Percentiles rank a stretch among this genome's conserved stretches.
Conservation (phyloP, 2,888 invertebrate genomes). For the Andrena marginata region DNA sequence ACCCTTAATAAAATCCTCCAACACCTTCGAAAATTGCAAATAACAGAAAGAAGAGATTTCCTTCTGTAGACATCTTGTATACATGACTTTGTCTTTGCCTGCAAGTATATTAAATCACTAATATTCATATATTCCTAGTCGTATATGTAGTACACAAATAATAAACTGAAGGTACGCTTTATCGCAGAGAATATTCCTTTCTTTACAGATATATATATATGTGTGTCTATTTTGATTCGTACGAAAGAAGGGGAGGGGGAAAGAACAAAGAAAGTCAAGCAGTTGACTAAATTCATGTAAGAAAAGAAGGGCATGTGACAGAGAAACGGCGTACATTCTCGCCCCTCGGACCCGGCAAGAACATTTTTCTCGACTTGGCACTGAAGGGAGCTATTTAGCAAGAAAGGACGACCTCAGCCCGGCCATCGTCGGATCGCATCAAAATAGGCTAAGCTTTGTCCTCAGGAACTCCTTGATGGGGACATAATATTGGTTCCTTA, state of each 20-base stretch:
- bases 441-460: conserved; percentile 88
- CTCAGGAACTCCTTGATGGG: conserved; percentile 92
- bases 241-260: neutral
- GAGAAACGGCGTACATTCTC: conserved; percentile 40
- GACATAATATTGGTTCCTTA: conserved; percentile 93
- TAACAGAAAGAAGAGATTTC: conserved; percentile 24
- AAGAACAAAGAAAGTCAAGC: conserved; percentile 6
- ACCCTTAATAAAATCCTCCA: conserved; percentile 22
- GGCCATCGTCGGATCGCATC: conserved; percentile 82
- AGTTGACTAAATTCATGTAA: conserved; percentile 11
- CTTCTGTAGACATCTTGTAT: conserved; percentile 17
- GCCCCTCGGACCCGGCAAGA: conserved; percentile 47
- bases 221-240: neutral
- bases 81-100: conserved; percentile 15
- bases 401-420: conserved; percentile 64
- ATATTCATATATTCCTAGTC: conserved; percentile 14
- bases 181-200: conserved; percentile 8
- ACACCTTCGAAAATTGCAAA: conserved; percentile 1
- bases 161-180: conserved; percentile 23
- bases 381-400: conserved; percentile 71
- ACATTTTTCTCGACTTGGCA: conserved; percentile 71
- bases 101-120: conserved; percentile 18
- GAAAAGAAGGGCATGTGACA: conserved; percentile 15
- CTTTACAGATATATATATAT: neutral
- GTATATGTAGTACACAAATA: neutral